These are phyloP conservation scores for Agonopterix alstromeriana DNA, from an alignment of 2,888 invertebrate genomes.

Conservation along the genomic window DNA sequence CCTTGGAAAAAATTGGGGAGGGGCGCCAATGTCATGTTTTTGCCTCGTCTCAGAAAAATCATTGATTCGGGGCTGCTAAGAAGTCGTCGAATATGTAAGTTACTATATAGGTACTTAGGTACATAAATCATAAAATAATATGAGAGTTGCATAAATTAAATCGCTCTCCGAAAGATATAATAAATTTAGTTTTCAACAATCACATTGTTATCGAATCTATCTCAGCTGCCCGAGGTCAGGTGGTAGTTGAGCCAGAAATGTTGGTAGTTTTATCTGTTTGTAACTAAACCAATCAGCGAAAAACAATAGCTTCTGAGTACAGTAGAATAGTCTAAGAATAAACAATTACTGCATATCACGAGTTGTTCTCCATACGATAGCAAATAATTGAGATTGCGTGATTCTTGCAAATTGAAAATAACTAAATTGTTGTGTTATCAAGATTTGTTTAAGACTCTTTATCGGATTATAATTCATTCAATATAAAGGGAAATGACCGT, in stretches of 20 bases:
- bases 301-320: slow-evolving; percentile 29
- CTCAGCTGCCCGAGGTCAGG: slow-evolving; percentile 21
- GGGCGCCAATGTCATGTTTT: too few relatives aligned
- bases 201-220: slow-evolving; percentile 46
- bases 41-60: too few relatives aligned
- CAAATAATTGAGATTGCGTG: slow-evolving; percentile 2
- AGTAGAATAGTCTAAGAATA: slow-evolving; percentile 26
- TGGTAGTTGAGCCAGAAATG: slow-evolving; percentile 2
- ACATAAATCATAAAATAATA: too few relatives aligned
- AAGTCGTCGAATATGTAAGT: too few relatives aligned
- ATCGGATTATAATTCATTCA: too few relatives aligned
- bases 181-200: slow-evolving; percentile 47
- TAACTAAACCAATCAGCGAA: slow-evolving; percentile 14
- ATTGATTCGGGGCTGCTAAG: too few relatives aligned
- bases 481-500: too few relatives aligned
- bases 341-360: slow-evolving; percentile 18
- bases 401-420: not conserved
- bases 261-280: slow-evolving; percentile 12
- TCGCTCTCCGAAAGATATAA: not conserved
- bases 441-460: too few relatives aligned
- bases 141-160: too few relatives aligned
- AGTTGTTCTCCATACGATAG: slow-evolving; percentile 5
- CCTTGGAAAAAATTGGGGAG: too few relatives aligned
- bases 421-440: too few relatives aligned
- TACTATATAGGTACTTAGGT: too few relatives aligned